Evolutionary conservation across 2,888 invertebrate species (phyloP), one percentile per base, ranked within the genome.

Genomic region (Bugulina stolonifera): DNA sequence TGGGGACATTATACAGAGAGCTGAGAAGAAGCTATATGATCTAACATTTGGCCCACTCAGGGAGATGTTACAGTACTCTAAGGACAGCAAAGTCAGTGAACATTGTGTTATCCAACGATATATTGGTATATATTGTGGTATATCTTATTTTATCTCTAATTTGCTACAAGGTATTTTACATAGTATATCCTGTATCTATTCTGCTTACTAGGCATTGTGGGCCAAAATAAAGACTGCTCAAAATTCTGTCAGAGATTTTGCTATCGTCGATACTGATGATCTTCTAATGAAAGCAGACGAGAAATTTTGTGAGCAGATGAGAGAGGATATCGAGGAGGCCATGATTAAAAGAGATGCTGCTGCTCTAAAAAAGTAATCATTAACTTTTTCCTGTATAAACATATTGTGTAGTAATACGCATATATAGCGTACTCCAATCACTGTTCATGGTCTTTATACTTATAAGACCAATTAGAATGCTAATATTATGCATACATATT

Each of bases 351-450:
- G 34, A 64, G 64, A 64, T 64, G 3, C 27, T 5, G 1, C 29
- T 25, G 64, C 27, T 64, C 32, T 64, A 14, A 64, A 64, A 32
- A n/a, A 34, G 64, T 64, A 32, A 43, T n/a, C n/a, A n/a, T n/a
- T n/a, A n/a, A n/a, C n/a, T n/a, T n/a, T n/a, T n/a, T n/a, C n/a
- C n/a, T n/a, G n/a, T n/a, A n/a, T n/a, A n/a, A n/a, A n/a, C n/a
- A n/a, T n/a, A n/a, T n/a, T n/a, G n/a, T n/a, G n/a, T n/a, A n/a
- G n/a, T n/a, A n/a, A n/a, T n/a, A n/a, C n/a, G n/a, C n/a, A n/a
- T n/a, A n/a, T n/a, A n/a, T n/a, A n/a, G n/a, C n/a, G n/a, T n/a
- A n/a, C n/a, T n/a, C n/a, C n/a, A n/a, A n/a, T n/a, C n/a, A n/a
- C n/a, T n/a, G n/a, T n/a, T n/a, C n/a, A n/a, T n/a, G n/a, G n/a